phyloP scores from a whole-genome alignment of 1,140 invertebrate species.

The Teleogryllus occipitalis region DNA sequence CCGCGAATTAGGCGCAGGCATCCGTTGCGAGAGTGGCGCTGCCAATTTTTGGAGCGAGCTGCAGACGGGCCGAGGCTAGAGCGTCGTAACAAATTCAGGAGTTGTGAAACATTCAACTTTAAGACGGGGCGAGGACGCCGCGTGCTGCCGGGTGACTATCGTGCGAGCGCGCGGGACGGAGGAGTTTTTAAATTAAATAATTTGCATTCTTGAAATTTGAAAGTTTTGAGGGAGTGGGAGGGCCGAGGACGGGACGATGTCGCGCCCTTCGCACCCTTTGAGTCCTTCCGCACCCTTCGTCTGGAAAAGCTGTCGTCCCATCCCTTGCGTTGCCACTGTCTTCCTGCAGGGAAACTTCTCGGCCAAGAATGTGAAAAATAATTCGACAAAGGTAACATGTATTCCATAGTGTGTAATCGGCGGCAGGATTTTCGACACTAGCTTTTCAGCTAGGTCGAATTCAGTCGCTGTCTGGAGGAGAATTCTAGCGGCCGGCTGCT shows the following conservation, averaged over 20 bases:
- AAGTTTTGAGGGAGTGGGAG: not conserved
- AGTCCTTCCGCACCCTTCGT: no score
- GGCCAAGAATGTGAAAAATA: no score
- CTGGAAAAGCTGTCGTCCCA: not conserved
- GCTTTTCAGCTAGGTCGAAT: no score
- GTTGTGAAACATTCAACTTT: not conserved
- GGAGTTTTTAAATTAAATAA: not conserved
- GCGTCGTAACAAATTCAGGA: constrained; percentile 1
- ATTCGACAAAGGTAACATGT: no score
- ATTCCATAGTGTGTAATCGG: no score
- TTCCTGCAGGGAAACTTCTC: not conserved
- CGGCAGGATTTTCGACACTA: no score
- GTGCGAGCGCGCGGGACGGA: not conserved
- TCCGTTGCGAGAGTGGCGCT: not conserved
- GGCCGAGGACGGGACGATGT: not conserved
- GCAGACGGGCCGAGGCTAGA: not conserved
- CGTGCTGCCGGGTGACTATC: not conserved
- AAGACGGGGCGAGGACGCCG: not conserved
- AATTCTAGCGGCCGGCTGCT: no score
- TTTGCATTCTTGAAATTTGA: constrained; percentile 5
- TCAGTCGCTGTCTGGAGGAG: no score
- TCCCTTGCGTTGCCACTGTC: not conserved
- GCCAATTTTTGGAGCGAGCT: not conserved
- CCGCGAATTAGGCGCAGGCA: not conserved
- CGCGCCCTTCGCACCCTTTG: no score